Evolutionary conservation across 2,888 invertebrate species (phyloP).

Genomic region (Cecidostiba fungosa): DNA sequence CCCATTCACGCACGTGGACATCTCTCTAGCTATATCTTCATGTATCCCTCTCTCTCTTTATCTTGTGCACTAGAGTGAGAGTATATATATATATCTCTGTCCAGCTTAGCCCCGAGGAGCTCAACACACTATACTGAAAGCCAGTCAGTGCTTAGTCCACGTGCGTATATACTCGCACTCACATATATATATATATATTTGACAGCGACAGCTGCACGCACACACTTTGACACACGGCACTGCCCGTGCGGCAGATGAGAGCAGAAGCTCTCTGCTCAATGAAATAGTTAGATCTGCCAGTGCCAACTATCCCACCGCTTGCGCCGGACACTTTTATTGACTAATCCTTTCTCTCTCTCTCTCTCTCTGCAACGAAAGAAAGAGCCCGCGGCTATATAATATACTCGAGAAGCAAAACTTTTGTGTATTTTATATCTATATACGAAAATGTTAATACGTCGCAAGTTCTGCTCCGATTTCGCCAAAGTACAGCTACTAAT

Average conservation of each 20-base stretch:
- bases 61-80: not conserved
- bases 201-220: not conserved
- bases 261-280: conserved; percentile 67
- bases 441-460: not conserved
- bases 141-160: not conserved
- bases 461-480: not conserved
- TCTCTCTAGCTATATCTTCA: conserved; percentile 43
- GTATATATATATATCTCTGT: not conserved
- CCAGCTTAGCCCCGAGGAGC: conserved; percentile 3
- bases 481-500: not conserved
- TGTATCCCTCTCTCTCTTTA: not conserved
- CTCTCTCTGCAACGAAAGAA: not conserved
- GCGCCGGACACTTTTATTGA: conserved; percentile 66
- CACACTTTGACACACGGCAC: not conserved
- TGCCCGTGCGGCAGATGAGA: conserved; percentile 8
- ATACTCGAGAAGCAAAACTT: not conserved
- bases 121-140: not conserved
- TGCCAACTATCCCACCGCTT: conserved; percentile 76
- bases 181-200: not conserved
- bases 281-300: conserved; percentile 77
- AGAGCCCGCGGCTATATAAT: not conserved
- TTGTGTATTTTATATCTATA: not conserved
- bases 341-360: conserved; percentile 1
- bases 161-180: not conserved
- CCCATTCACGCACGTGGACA: conserved; percentile 67